Percentiles rank a stretch among this genome's conserved stretches.
Conservation (phyloP, 1,140 invertebrate species). For the Euura lappo region DNA sequence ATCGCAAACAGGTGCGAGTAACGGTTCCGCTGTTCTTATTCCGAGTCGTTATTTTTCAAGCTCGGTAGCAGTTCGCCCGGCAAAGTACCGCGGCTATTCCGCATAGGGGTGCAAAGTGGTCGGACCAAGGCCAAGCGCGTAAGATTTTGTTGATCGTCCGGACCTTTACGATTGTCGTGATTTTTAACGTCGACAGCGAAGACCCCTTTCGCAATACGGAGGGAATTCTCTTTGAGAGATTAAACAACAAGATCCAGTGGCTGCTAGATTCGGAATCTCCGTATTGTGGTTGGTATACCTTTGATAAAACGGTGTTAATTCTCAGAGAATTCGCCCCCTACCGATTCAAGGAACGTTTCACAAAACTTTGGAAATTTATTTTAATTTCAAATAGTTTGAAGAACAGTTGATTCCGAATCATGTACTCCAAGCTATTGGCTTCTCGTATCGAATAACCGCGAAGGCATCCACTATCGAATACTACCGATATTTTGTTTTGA, state of each 20-base stretch:
- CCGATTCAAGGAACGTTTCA: no score
- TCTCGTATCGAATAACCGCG: no score
- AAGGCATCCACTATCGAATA: no score
- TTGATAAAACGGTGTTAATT: background rate
- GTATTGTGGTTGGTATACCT: background rate
- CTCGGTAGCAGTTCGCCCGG: background rate
- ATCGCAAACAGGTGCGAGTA: background rate
- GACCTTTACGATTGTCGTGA: conserved; percentile 4
- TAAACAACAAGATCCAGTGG: background rate
- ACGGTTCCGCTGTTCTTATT: background rate
- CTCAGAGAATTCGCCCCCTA: no score
- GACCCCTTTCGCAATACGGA: background rate
- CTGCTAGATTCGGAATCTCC: background rate
- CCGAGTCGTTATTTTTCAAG: background rate
- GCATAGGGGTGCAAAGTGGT: background rate
- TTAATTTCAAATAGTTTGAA: no score
- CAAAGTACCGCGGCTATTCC: background rate
- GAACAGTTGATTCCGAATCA: no score
- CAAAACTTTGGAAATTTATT: no score
- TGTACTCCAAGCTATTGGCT: no score
- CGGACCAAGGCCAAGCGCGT: background rate
- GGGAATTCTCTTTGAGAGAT: background rate
- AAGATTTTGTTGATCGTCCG: background rate
- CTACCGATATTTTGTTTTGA: no score
- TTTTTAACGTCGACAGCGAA: conserved; percentile 1